These are phyloP conservation scores for Psittacula derbiana DNA, from an alignment of 2,797 vertebrate species.

Conservation along the genomic window DNA sequence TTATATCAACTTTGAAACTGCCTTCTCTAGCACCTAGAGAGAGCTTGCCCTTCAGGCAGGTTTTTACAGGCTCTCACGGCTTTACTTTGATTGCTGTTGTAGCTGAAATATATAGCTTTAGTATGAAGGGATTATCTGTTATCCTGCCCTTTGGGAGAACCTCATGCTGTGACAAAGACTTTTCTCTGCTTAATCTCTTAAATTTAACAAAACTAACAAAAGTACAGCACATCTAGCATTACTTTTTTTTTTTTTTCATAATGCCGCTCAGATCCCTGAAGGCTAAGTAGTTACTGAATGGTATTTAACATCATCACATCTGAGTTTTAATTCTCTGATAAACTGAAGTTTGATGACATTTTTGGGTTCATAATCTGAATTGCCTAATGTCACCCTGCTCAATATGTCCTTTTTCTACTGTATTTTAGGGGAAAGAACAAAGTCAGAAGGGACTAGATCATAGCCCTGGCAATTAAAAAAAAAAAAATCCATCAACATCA, in stretches of 20 bases:
- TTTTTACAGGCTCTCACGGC: not conserved
- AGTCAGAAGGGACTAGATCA: not conserved
- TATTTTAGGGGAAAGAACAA: not conserved
- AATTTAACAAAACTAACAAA: slow-evolving; percentile 29
- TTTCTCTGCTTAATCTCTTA: slow-evolving; percentile 18
- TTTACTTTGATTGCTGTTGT: slow-evolving; percentile 54
- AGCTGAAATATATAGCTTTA: slow-evolving; percentile 17
- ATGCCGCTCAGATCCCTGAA: not conserved
- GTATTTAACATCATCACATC: not conserved
- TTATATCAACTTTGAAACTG: not conserved
- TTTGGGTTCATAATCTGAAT: not conserved
- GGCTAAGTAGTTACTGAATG: not conserved
- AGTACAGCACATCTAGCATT: not conserved
- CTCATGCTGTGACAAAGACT: slow-evolving; percentile 23
- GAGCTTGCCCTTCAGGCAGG: slow-evolving; percentile 53
- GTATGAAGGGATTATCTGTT: slow-evolving; percentile 43
- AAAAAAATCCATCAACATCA: not conserved
- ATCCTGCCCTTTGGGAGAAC: slow-evolving; percentile 36
- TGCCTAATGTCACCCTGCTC: not conserved
- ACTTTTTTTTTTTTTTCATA: not conserved
- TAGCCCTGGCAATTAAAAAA: not conserved
- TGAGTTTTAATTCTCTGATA: not conserved
- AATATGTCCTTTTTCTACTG: not conserved
- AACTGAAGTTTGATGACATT: not conserved
- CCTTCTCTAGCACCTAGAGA: not conserved